Evolutionary conservation across 2,797 vertebrate genomes (phyloP), one percentile per base, ranked within the genome.

Genomic region (Microctenopoma steveboyesi): DNA sequence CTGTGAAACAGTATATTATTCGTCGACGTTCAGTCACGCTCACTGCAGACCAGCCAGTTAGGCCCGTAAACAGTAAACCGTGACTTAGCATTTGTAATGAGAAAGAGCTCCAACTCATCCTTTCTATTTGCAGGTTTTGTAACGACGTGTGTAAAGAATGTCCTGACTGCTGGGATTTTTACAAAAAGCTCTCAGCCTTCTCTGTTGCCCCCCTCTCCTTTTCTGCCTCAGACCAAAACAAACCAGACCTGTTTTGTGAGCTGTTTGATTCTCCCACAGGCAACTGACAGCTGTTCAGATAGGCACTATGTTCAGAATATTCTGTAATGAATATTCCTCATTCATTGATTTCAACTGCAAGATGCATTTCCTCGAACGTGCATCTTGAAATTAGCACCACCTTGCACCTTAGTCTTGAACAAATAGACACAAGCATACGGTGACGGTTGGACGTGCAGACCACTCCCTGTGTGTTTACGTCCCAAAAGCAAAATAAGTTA

Each of bases 161-260:
- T 76, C 87, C 84, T 92, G 90, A 92, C 89, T 58, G 73, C 48
- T 77, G 72, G 71, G 64, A 70, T 90, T 91, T 80, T 79, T 84
- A 89, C 86, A 92, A 81, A 84, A 84, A 78, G 76, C 66, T 73
- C 51, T 16, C 71, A 51, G 64, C 62, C 71, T 64, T 63, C 74
- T 79, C 82, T 87, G 81, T 85, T 10, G 18, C n/a, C 47, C 64
- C 48, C 58, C 35, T 47, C 64, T 46, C 8, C 10, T 50, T 56
- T 77, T 59, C 61, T 78, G 35, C 72, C 59, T 55, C 37, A 60
- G 64, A 87, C 74, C 74, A 88, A 88, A 91, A 90, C 84, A 90
- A 84, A 82, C 76, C 56, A 57, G 63, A 71, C 69, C 69, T 79
- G 70, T 22, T 72, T 33, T 37, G 2, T 66, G 49, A 71, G 53